These are phyloP conservation scores for Synergus umbraculus DNA, from an alignment of 2,888 invertebrate species.

Conservation along the genomic window DNA sequence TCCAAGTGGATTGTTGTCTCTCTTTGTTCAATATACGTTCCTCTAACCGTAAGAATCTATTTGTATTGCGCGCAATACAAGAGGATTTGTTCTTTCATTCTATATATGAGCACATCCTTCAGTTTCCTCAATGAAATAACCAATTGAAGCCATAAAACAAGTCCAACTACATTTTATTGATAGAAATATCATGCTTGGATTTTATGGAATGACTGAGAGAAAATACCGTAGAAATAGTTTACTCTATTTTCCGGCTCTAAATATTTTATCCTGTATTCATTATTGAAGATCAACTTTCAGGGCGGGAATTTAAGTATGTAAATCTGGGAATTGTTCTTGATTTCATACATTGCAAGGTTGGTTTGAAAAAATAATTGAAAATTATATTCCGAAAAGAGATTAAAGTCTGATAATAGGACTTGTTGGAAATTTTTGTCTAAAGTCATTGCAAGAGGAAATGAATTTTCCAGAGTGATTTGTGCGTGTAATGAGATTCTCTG, in stretches of 20 bases:
- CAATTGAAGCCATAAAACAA: background rate
- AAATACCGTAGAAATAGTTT: background rate
- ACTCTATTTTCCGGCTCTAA: too few relatives aligned
- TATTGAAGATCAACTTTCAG: too few relatives aligned
- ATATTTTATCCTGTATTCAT: too few relatives aligned
- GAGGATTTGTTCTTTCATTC: conserved; percentile 4
- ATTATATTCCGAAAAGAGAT: background rate
- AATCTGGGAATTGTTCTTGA: too few relatives aligned
- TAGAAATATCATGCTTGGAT: conserved; percentile 4
- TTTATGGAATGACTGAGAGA: background rate
- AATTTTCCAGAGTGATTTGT: background rate
- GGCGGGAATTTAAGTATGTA: too few relatives aligned
- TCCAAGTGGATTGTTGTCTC: conserved; percentile 41
- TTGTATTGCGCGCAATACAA: background rate
- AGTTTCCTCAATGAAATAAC: conserved; percentile 13
- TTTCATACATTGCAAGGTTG: background rate
- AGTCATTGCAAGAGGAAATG: background rate
- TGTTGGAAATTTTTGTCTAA: background rate
- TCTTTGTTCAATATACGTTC: conserved; percentile 37
- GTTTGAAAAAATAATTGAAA: background rate
- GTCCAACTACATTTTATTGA: background rate
- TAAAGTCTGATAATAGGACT: background rate
- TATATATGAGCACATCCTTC: background rate
- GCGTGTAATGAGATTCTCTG: conserved; percentile 2
- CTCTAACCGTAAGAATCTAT: conserved; percentile 10